Evolutionary conservation across 2,113 vertebrate species (phyloP).

Genomic region (Ictalurus furcatus): DNA sequence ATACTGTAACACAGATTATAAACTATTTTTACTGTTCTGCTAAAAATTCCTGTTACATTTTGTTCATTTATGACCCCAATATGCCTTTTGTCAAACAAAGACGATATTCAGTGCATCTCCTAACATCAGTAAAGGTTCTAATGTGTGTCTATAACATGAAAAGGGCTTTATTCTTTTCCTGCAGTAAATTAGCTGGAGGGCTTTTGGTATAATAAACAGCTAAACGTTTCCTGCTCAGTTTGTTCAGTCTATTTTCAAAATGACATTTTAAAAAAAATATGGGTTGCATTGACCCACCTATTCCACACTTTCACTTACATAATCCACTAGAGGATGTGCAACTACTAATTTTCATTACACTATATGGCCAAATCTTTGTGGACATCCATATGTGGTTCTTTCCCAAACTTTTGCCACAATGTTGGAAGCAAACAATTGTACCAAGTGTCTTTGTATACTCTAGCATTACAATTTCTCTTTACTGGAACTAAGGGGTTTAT

Average conservation of each 20-base stretch:
- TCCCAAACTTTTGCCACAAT: too few species aligned
- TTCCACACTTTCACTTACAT: background rate
- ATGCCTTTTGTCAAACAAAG: too few species aligned
- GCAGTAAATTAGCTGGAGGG: background rate
- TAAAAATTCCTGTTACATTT: too few species aligned
- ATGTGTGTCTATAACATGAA: background rate
- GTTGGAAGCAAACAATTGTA: background rate
- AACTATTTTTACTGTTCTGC: too few species aligned
- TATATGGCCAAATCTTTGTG: too few species aligned
- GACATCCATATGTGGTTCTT: background rate
- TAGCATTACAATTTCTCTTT: background rate
- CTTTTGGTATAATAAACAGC: background rate
- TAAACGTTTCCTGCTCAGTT: background rate
- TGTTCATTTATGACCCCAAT: too few species aligned
- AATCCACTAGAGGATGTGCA: too few species aligned
- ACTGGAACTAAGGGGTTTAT: background rate
- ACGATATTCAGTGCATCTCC: background rate
- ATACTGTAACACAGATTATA: too few species aligned
- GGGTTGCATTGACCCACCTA: background rate
- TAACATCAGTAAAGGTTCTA: background rate
- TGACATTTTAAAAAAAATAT: background rate
- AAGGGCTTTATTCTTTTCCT: background rate
- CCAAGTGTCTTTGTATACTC: too few species aligned
- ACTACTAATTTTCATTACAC: too few species aligned
- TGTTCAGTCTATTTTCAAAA: background rate